Conservation (phyloP, 2,113 vertebrate genomes). For the Hemichromis elongatus region DNA sequence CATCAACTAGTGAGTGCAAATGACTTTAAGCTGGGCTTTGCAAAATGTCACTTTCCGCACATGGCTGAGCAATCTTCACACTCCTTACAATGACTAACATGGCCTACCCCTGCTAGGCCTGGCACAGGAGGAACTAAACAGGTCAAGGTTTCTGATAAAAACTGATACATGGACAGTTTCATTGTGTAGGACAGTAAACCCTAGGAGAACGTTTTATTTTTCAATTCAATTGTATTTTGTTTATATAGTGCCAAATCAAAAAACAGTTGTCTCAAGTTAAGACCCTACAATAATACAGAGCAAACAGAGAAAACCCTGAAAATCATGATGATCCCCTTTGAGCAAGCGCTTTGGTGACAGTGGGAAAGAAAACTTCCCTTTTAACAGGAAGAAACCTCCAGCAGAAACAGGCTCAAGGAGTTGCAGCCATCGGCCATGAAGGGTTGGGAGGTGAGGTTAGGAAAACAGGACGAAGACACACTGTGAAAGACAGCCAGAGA, state of each 20-base stretch:
- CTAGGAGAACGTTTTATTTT: neutral
- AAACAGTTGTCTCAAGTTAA: neutral
- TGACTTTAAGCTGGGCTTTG: slow-evolving; percentile 29
- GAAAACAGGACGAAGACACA: neutral
- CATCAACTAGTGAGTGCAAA: slow-evolving; percentile 1
- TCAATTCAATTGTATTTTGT: no score
- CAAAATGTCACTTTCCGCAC: slow-evolving; percentile 54
- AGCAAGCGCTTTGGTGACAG: neutral
- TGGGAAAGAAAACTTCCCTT: neutral
- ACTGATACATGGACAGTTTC: neutral
- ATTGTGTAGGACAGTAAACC: neutral
- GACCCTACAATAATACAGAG: neutral
- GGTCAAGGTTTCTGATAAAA: neutral
- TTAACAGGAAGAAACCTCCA: neutral
- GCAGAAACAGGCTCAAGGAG: neutral
- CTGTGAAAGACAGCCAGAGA: neutral
- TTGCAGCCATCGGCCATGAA: neutral
- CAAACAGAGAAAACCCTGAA: neutral
- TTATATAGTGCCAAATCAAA: no score
- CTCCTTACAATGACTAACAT: neutral
- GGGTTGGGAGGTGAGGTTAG: neutral
- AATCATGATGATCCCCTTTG: neutral
- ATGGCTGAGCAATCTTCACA: slow-evolving; percentile 19
- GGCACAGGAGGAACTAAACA: neutral
- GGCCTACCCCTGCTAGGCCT: neutral